Conservation (phyloP, 2,888 invertebrate species). For the Folsomia manolachei region DNA sequence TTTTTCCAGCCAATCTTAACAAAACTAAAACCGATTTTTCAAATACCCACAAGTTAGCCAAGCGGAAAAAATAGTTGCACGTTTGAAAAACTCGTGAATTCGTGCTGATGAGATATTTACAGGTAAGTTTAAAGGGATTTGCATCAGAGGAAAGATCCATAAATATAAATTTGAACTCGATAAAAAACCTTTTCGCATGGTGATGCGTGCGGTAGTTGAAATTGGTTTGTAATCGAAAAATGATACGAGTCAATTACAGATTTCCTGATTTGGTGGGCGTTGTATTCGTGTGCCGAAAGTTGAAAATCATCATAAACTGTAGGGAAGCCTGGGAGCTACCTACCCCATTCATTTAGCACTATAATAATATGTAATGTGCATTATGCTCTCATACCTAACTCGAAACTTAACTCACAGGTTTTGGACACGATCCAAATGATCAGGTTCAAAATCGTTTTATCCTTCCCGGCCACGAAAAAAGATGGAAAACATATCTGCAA, state of each 20-base stretch:
- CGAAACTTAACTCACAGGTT: neutral
- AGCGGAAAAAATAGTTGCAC: neutral
- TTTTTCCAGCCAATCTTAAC: too few relatives aligned
- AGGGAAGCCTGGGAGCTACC: conserved; percentile 1
- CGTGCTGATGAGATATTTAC: too few relatives aligned
- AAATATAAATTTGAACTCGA: neutral
- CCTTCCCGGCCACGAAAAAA: neutral
- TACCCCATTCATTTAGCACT: neutral
- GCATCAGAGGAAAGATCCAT: too few relatives aligned
- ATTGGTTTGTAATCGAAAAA: neutral
- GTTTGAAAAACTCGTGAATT: neutral
- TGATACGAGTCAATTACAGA: conserved; percentile 1
- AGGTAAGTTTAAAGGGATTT: too few relatives aligned
- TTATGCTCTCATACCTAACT: too few relatives aligned
- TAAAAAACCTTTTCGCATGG: neutral
- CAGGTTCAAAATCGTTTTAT: too few relatives aligned
- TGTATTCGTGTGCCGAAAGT: neutral
- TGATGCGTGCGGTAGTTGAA: too few relatives aligned
- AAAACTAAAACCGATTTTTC: too few relatives aligned
- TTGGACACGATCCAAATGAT: neutral
- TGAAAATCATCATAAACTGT: neutral
- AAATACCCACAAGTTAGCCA: neutral
- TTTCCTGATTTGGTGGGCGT: neutral
- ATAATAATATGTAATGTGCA: neutral
- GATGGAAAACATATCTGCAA: neutral